phyloP scores from a whole-genome alignment of 1,140 invertebrate genomes.

The Drosophila quadrilineata region DNA sequence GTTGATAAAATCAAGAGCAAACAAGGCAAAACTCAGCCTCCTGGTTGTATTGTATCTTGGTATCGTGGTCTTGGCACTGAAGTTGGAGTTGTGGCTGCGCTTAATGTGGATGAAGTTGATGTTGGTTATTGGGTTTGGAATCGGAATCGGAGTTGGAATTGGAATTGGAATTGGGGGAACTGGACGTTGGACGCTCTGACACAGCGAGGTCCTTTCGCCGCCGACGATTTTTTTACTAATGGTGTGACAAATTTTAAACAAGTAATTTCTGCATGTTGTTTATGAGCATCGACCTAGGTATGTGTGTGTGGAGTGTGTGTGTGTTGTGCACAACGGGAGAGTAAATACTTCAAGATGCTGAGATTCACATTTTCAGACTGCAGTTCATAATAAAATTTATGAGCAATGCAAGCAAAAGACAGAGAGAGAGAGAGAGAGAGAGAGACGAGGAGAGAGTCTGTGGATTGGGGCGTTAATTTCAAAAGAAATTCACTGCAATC shows the following conservation, averaged over 20 bases:
- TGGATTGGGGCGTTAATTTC: constrained; percentile 42
- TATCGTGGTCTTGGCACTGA: not conserved
- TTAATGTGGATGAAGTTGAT: no score
- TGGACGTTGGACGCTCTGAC: constrained; percentile 7
- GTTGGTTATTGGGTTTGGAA: no score
- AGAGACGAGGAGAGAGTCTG: constrained; percentile 30
- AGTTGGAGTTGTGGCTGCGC: constrained; percentile 20
- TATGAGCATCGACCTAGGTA: constrained; percentile 58
- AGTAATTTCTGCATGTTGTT: constrained; percentile 80
- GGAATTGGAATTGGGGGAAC: not conserved
- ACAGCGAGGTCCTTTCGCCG: constrained; percentile 75
- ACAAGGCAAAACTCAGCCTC: constrained; percentile 45
- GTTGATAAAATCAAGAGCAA: constrained; percentile 80
- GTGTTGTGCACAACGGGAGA: constrained; percentile 53
- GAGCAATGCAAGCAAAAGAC: constrained; percentile 56
- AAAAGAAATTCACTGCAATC: constrained; percentile 25
- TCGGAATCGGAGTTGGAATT: no score
- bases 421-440: constrained; percentile 3
- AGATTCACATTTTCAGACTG: constrained; percentile 22
- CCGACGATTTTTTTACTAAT: constrained; percentile 73
- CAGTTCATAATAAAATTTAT: constrained; percentile 78
- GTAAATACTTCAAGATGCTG: constrained; percentile 15
- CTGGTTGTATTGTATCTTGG: no score
- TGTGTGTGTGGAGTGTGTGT: constrained; percentile 27
- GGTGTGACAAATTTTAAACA: constrained; percentile 80